Conservation (phyloP, 2,113 vertebrate genomes). For the Phalacrocorax carbo region DNA sequence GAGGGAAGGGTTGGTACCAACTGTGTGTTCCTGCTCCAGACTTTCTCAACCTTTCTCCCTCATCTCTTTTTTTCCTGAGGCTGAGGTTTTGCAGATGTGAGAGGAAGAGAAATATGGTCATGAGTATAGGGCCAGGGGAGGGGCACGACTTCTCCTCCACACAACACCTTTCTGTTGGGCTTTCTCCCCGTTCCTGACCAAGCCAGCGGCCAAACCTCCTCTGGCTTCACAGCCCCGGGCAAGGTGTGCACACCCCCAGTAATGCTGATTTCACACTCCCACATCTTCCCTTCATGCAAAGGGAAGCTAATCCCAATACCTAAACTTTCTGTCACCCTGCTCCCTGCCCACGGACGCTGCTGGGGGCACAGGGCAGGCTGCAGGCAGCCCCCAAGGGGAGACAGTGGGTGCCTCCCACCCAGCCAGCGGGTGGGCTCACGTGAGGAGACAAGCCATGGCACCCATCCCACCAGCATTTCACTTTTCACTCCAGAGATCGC, state of each 20-base stretch:
- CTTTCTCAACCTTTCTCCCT: neutral
- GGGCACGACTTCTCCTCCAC: neutral
- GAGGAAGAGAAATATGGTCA: neutral
- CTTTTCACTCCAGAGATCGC: neutral
- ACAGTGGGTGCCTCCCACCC: fast-evolving
- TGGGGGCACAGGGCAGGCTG: neutral
- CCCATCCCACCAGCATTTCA: neutral
- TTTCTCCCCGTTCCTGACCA: neutral
- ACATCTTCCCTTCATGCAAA: neutral
- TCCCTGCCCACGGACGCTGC: neutral
- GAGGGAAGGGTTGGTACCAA: neutral
- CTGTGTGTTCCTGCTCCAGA: neutral
- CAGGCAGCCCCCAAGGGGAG: neutral
- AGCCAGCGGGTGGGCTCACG: fast-evolving
- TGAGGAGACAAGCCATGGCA: neutral
- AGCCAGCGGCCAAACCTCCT: neutral
- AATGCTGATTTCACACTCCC: neutral
- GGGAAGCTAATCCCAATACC: neutral
- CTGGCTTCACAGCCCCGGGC: neutral
- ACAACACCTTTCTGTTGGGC: neutral
- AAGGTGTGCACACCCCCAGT: neutral
- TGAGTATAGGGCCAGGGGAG: neutral
- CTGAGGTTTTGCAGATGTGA: neutral
- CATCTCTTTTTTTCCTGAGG: neutral
- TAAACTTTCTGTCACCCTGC: neutral